Base-by-base conservation (phyloP, 1,140 invertebrate genomes). In the Mactra quadrangularis region DNA sequence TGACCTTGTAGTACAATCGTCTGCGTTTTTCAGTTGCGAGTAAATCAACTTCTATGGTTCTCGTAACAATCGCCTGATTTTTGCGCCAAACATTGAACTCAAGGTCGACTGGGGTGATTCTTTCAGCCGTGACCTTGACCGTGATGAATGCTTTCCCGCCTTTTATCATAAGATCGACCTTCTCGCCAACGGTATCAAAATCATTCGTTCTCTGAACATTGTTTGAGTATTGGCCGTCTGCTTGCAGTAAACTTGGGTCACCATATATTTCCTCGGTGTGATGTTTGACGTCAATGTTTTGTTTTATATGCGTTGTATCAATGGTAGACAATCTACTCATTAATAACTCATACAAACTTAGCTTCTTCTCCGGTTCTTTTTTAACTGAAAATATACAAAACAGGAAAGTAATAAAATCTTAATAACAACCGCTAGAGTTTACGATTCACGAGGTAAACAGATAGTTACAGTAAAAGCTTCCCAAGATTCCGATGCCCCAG, bases 1-100 rank as follows among this genome's bases (percentile, higher is more conserved):
- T 89, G n/a, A 92, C 89, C 62, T 89, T 88, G 38, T 89, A 71
- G 75, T 92, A 92, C 55, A 92, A 70, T 17, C 88, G 87, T 22
- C 89, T 78, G 22, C 90, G 84, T 76, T 92, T 89, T 60, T 90
- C 90, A 41, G 89, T 92, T 29, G 90, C 91, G 27, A 88, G 74
- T 22, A 93, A 86, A 76, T 93, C 91, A 27, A 93, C 90, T 72
- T 93, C 91, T 55, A 92, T 92, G 25, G 89, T 84, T 22, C 92
- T 62, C n/a, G 92, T 93, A 13, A 93, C 90, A 59, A 92, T 91
- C 17, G 91, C 92, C 35, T 90, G 87, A 25, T 88, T 92, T 82
- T 92, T 93, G n/a, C 89, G 81, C 91, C 91, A 93, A 13, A 92
- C 89, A 78, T 93, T 90, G 62, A 89, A 89, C 64, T 90, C 89